Conservation (phyloP, 2,797 vertebrate genomes). For the Cyprinella venusta region DNA sequence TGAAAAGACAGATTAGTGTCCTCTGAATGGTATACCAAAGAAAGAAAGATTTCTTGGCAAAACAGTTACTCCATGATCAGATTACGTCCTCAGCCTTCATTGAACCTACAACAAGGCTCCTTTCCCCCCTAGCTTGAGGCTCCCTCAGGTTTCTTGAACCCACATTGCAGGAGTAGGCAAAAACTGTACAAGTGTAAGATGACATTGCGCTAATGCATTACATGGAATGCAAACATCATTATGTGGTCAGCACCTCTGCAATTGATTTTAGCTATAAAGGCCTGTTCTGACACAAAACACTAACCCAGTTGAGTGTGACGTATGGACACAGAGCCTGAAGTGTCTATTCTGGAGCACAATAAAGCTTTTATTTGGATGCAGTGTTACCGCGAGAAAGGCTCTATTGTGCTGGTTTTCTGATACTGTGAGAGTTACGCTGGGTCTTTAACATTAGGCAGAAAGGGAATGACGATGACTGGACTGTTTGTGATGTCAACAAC, state of each 20-base stretch:
- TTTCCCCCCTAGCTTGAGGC: neutral
- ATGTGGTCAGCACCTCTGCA: neutral
- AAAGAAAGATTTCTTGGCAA: slow-evolving; percentile 37
- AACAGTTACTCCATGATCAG: slow-evolving; percentile 36
- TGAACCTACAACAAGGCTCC: slow-evolving; percentile 26
- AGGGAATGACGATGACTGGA: slow-evolving; percentile 26
- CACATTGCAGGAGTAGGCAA: neutral
- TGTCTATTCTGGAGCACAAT: slow-evolving; percentile 40
- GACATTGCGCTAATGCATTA: neutral
- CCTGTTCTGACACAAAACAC: slow-evolving; percentile 20
- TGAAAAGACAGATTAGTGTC: slow-evolving; percentile 37
- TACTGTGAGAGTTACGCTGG: slow-evolving; percentile 1
- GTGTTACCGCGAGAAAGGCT: slow-evolving; percentile 35
- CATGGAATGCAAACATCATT: slow-evolving; percentile 27
- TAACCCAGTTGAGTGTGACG: slow-evolving; percentile 18
- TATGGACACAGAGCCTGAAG: slow-evolving; percentile 11
- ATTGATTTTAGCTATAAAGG: neutral
- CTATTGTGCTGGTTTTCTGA: slow-evolving; percentile 48
- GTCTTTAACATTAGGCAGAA: slow-evolving; percentile 34
- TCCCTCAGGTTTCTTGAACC: neutral
- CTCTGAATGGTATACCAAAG: slow-evolving; percentile 2
- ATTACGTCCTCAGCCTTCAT: slow-evolving; percentile 27
- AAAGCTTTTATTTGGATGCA: slow-evolving; percentile 31
- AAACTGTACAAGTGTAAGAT: neutral
- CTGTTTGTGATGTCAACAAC: neutral